phyloP scores from a whole-genome alignment of 2,888 invertebrate genomes.

The Drosophila cognata region DNA sequence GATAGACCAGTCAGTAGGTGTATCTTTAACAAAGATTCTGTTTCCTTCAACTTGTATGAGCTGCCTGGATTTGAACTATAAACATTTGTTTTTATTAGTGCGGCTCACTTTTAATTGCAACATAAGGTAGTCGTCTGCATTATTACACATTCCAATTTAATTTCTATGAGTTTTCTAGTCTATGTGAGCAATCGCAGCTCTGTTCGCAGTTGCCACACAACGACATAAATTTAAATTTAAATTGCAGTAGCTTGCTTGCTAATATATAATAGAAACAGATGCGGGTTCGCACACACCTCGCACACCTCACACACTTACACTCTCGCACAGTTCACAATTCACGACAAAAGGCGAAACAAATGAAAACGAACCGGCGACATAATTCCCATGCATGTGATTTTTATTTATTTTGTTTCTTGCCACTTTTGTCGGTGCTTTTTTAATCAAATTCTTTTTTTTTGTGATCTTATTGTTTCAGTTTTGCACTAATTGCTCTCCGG shows the following conservation, averaged over 20 bases:
- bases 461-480: conserved; percentile 71
- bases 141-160: conserved; percentile 3
- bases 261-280: conserved; percentile 40
- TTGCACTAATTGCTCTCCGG: conserved; percentile 67
- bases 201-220: conserved; percentile 41
- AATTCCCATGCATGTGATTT: conserved; percentile 65
- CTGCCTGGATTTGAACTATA: conserved; percentile 12
- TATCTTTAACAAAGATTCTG: neutral
- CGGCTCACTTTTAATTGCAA: conserved; percentile 4
- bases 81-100: conserved; percentile 21
- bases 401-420: conserved; percentile 37
- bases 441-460: conserved; percentile 37
- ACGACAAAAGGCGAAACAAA: conserved; percentile 56
- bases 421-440: conserved; percentile 38
- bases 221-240: conserved; percentile 48
- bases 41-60: neutral
- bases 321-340: conserved; percentile 34
- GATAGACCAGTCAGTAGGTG: neutral
- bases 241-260: conserved; percentile 38
- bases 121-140: neutral
- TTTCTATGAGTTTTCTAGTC: neutral
- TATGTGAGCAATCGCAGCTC: conserved; percentile 21
- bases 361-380: conserved; percentile 61
- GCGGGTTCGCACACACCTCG: conserved; percentile 52
- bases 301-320: conserved; percentile 41